Conservation (phyloP, 2,888 invertebrate genomes). For the Tigriopus californicus region DNA sequence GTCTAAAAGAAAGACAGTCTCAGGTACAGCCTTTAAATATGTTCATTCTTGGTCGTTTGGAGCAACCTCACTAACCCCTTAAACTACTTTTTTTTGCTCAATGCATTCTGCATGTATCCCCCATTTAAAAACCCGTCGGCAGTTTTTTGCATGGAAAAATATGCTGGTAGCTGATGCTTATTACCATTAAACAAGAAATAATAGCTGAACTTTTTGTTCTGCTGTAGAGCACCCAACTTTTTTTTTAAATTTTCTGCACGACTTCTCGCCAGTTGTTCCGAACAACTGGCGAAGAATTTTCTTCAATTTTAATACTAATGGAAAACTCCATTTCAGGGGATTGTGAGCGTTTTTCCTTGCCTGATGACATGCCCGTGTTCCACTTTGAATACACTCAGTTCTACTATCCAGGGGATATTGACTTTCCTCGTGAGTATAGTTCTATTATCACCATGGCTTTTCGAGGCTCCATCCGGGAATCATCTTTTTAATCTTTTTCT, state of each 20-base stretch:
- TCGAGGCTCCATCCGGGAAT: background rate
- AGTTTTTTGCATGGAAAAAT: constrained; percentile 30
- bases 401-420: constrained; percentile 78
- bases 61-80: background rate
- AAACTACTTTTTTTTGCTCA: background rate
- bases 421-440: constrained; percentile 56
- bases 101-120: background rate
- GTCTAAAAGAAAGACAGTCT: background rate
- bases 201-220: constrained; percentile 23
- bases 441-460: constrained; percentile 14
- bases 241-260: constrained; percentile 18
- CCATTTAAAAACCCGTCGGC: background rate
- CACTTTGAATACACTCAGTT: constrained; percentile 91
- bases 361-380: constrained; percentile 72
- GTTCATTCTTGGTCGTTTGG: background rate
- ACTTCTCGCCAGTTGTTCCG: too few relatives aligned
- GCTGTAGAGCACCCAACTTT: background rate
- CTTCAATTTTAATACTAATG: too few relatives aligned
- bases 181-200: too few relatives aligned
- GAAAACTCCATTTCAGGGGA: constrained; percentile 27
- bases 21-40: background rate
- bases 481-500: constrained; percentile 17
- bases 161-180: too few relatives aligned
- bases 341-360: constrained; percentile 52
- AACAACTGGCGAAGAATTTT: too few relatives aligned